Evolutionary conservation across 2,888 invertebrate genomes (phyloP).

Genomic region (Orthonevra nobilis): DNA sequence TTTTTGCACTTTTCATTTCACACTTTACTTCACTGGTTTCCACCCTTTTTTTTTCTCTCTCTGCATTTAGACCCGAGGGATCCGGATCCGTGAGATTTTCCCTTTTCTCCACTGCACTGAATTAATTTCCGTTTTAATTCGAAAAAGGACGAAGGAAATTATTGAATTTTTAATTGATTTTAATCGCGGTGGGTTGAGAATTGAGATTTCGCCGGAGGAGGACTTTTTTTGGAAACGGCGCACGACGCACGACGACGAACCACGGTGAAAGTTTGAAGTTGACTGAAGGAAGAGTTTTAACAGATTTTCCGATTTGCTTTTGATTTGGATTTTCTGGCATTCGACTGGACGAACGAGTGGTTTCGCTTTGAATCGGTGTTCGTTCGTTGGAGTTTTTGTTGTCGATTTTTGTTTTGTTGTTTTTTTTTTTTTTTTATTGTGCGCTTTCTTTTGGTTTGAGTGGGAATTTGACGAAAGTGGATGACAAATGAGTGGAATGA

Average conservation of each 20-base stretch:
- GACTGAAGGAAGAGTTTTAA: conserved; percentile 57
- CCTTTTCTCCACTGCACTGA: conserved; percentile 19
- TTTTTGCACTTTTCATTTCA: conserved; percentile 54
- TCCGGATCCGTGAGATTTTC: conserved; percentile 13
- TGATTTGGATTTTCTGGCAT: no score
- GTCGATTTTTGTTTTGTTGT: conserved; percentile 33
- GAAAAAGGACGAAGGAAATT: conserved; percentile 4
- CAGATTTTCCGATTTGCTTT: conserved; percentile 41
- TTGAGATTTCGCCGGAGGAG: neutral
- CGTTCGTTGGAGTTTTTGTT: conserved; percentile 9
- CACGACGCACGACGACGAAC: conserved; percentile 9
- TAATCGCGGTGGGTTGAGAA: no score
- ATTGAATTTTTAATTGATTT: neutral
- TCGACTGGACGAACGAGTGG: conserved; percentile 48
- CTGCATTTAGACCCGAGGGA: conserved; percentile 33
- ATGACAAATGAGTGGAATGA: conserved; percentile 2
- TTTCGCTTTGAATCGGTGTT: conserved; percentile 32
- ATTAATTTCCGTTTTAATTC: no score
- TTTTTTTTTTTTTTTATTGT: conserved; percentile 15
- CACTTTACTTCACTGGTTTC: conserved; percentile 63
- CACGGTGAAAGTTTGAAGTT: conserved; percentile 63
- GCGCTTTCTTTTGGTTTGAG: conserved; percentile 41
- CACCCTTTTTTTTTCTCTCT: conserved; percentile 65
- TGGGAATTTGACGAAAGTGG: conserved; percentile 56
- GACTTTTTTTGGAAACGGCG: neutral